Evolutionary conservation across 2,888 invertebrate species (phyloP), one percentile per base, ranked within the genome.

Genomic region (Ecliptopera silaceata): DNA sequence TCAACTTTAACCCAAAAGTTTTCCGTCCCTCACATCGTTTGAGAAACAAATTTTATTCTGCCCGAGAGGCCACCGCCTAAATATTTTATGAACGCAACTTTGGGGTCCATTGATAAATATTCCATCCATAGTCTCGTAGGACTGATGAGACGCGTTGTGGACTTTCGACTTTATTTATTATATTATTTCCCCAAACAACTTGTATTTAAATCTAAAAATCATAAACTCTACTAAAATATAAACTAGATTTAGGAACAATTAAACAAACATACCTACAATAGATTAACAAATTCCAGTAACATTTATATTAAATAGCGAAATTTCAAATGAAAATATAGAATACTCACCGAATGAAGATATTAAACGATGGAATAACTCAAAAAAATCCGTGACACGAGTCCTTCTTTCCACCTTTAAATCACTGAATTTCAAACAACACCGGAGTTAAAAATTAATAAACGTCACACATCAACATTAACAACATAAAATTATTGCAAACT

Each of bases 381-480:
- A 70, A 66, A 65, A 70, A 74, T 74, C 75, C 75, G 68, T 59
- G 61, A 62, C 65, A 59, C 66, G 58, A 59, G 62, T 69, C 59
- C 63, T 61, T 45, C 50, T 46, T 52, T 60, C 43, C 58, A 46
- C 38, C 38, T 56, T 47, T 55, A 61, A 74, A 76, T 72, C 82
- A 85, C 83, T 68, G 64, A 75, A 72, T 67, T 63, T 69, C 68
- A 65, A 66, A 67, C 73, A 77, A 78, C 75, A 80, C 74, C 66
- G 64, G 69, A 66, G 67, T 63, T 70, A 74, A 72, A 73, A 76
- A 77, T 74, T 70, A 74, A 78, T 76, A 64, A 79, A 74, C 72
- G 73, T 71, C 73, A 80, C 83, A 81, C 79, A 77, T 74, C 60
- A 80, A 76, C 74, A 77, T 73, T 61, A 75, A 72, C 69, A 77